These are phyloP conservation scores for Synergus japonicus DNA, from an alignment of 2,888 invertebrate species.

Conservation along the genomic window DNA sequence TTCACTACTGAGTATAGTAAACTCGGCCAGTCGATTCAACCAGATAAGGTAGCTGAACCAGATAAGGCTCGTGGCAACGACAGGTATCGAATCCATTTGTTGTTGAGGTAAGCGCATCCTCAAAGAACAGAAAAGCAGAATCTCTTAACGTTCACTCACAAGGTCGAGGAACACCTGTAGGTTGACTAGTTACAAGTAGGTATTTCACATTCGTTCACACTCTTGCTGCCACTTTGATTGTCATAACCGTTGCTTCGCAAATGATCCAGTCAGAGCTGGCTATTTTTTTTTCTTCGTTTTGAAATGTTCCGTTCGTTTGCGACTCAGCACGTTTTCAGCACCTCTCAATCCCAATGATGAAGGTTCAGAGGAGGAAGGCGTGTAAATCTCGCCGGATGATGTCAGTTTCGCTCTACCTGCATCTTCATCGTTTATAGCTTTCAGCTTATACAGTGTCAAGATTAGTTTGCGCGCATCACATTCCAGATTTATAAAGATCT, in stretches of 20 bases:
- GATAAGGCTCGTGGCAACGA: slow-evolving; percentile 37
- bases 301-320: slow-evolving; percentile 14
- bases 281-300: slow-evolving; percentile 8
- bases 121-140: slow-evolving; percentile 41
- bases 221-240: slow-evolving; percentile 65
- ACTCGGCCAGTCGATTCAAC: slow-evolving; percentile 38
- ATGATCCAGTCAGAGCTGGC: slow-evolving; percentile 43
- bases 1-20: slow-evolving; percentile 38
- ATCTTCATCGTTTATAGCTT: slow-evolving; percentile 36
- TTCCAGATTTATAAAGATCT: slow-evolving; percentile 23
- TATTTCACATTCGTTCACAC: slow-evolving; percentile 53
- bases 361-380: slow-evolving; percentile 8
- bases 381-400: slow-evolving; percentile 23
- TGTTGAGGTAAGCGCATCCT: slow-evolving; percentile 29
- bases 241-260: slow-evolving; percentile 67
- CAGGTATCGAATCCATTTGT: slow-evolving; percentile 35
- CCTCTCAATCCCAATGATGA: slow-evolving; percentile 28
- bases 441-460: slow-evolving; percentile 24
- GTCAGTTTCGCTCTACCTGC: slow-evolving; percentile 33
- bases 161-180: slow-evolving; percentile 68
- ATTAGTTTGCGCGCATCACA: slow-evolving; percentile 18
- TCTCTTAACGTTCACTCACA: slow-evolving; percentile 59
- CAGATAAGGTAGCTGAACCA: slow-evolving; percentile 40
- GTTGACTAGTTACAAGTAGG: slow-evolving; percentile 55
- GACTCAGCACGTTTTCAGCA: slow-evolving; percentile 30